These are phyloP conservation scores for Cosmia trapezina DNA, from an alignment of 2,888 invertebrate genomes.

Conservation along the genomic window DNA sequence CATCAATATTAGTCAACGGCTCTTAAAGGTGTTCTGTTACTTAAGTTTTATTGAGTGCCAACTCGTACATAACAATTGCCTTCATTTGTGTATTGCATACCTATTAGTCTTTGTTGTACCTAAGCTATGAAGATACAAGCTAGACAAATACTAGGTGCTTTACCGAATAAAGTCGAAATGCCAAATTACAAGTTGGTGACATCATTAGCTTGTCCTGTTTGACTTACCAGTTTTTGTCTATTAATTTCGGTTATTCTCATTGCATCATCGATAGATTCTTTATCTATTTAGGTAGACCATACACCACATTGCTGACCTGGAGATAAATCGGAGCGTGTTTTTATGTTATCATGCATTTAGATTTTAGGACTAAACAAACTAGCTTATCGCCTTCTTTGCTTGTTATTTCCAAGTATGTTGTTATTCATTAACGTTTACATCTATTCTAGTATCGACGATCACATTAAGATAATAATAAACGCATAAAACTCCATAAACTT, in stretches of 20 bases:
- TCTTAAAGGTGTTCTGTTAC: constrained; percentile 45
- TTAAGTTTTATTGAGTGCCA: constrained; percentile 45
- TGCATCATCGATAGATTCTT: constrained; percentile 39
- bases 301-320: constrained; percentile 33
- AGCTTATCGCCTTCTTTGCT: constrained; percentile 41
- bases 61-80: constrained; percentile 47
- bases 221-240: constrained; percentile 52
- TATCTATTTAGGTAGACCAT: constrained; percentile 28
- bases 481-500: constrained; percentile 27
- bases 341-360: constrained; percentile 45
- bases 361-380: constrained; percentile 57
- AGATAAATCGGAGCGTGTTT: constrained; percentile 42
- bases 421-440: constrained; percentile 34
- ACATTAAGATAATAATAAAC: constrained; percentile 40
- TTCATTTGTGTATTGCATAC: constrained; percentile 48
- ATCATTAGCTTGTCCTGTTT: constrained; percentile 59
- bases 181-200: constrained; percentile 52
- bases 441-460: constrained; percentile 38
- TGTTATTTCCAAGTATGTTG: constrained; percentile 34
- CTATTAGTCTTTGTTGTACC: constrained; percentile 45
- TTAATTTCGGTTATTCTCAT: constrained; percentile 36
- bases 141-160: constrained; percentile 31
- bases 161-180: constrained; percentile 27
- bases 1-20: constrained; percentile 46
- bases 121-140: constrained; percentile 3